These are phyloP conservation scores for Eupithecia inturbata DNA, from an alignment of 2,888 invertebrate species.

Conservation along the genomic window DNA sequence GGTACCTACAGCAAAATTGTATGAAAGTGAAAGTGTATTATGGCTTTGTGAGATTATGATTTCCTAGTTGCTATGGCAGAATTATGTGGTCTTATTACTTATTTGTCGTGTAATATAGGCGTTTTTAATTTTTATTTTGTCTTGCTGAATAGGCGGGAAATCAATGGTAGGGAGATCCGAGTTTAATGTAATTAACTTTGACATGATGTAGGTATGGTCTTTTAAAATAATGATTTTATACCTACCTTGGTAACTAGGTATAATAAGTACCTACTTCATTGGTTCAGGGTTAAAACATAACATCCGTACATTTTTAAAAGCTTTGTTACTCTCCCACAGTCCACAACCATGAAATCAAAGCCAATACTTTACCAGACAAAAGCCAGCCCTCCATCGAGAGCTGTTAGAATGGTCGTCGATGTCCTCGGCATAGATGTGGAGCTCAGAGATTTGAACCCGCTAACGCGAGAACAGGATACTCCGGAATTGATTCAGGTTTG, in stretches of 20 bases:
- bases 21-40: background rate
- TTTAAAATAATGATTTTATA: too few relatives aligned
- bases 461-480: slow-evolving; percentile 69
- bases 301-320: too few relatives aligned
- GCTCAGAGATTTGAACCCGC: slow-evolving; percentile 61
- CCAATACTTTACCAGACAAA: slow-evolving; percentile 64
- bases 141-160: background rate
- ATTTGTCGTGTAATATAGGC: background rate
- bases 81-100: background rate
- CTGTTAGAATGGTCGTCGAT: slow-evolving; percentile 71
- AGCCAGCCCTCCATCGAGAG: slow-evolving; percentile 71
- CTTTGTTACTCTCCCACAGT: background rate
- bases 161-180: background rate
- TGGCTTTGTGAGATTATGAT: background rate
- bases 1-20: too few relatives aligned
- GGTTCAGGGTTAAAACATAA: too few relatives aligned
- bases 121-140: too few relatives aligned
- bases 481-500: slow-evolving; percentile 66
- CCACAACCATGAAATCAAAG: slow-evolving; percentile 1
- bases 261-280: too few relatives aligned
- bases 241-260: too few relatives aligned
- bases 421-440: slow-evolving; percentile 63
- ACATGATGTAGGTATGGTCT: too few relatives aligned
- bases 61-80: background rate
- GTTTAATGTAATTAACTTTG: background rate